These are phyloP conservation scores for Arnoldichthys spilopterus DNA, from an alignment of 2,797 vertebrate genomes.

Conservation along the genomic window DNA sequence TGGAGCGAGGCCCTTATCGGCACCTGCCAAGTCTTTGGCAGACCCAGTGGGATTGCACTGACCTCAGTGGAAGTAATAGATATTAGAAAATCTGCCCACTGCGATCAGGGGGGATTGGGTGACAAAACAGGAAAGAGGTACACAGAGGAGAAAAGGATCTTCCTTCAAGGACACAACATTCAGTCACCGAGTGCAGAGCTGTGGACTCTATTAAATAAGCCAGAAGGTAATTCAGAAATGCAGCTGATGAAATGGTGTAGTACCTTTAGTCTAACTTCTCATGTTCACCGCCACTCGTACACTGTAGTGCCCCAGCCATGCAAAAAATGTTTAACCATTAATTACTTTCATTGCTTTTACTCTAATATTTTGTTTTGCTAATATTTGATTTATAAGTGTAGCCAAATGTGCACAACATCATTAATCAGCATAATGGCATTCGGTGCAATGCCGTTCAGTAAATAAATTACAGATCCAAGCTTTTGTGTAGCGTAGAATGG, in stretches of 20 bases:
- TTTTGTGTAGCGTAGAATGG: slow-evolving; percentile 42
- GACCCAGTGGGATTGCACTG: slow-evolving; percentile 79
- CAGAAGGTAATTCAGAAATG: slow-evolving; percentile 29
- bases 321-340: neutral
- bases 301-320: neutral
- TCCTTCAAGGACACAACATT: slow-evolving; percentile 73
- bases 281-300: neutral
- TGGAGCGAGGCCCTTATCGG: slow-evolving; percentile 81
- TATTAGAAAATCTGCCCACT: slow-evolving; percentile 82
- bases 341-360: neutral
- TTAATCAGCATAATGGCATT: neutral
- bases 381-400: slow-evolving; percentile 3
- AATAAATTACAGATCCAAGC: slow-evolving; percentile 3
- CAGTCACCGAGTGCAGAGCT: slow-evolving; percentile 45
- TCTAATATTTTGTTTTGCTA: neutral
- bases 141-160: slow-evolving; percentile 65
- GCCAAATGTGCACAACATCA: neutral
- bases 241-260: neutral
- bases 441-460: neutral
- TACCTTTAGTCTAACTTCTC: neutral
- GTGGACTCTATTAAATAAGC: slow-evolving; percentile 40
- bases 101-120: slow-evolving; percentile 69
- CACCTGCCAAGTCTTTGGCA: slow-evolving; percentile 79
- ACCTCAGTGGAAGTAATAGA: slow-evolving; percentile 84
- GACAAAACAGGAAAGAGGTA: slow-evolving; percentile 65